Evolutionary conservation across 2,797 vertebrate species (phyloP).

Genomic region (Gobio occitaniae): DNA sequence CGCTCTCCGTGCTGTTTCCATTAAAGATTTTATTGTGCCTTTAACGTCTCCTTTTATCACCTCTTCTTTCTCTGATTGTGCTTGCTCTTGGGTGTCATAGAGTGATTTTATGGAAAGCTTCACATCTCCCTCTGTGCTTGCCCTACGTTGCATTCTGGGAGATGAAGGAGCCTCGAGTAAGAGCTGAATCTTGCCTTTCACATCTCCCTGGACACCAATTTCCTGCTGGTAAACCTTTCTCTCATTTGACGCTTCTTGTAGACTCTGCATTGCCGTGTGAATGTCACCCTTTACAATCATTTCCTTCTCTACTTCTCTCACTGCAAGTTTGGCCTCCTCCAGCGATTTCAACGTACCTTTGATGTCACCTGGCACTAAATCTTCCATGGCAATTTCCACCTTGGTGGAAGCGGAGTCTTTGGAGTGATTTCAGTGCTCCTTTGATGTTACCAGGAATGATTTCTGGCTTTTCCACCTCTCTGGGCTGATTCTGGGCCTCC

Average conservation of each 20-base stretch:
- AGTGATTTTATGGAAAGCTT: conserved; percentile 81
- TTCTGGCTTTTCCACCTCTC: conserved; percentile 83
- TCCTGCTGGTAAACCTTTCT: conserved; percentile 74
- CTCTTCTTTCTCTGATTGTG: conserved; percentile 77
- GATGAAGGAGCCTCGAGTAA: conserved; percentile 77
- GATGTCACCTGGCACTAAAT: conserved; percentile 86
- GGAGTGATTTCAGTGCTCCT: conserved; percentile 83
- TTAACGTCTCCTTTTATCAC: conserved; percentile 82
- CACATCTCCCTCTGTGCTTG: conserved; percentile 68
- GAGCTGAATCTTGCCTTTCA: conserved; percentile 80
- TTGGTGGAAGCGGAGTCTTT: conserved; percentile 83
- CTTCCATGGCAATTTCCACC: conserved; percentile 80
- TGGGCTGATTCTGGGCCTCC: conserved; percentile 77
- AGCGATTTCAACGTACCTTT: conserved; percentile 85
- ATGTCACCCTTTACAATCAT: conserved; percentile 78
- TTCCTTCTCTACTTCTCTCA: conserved; percentile 81
- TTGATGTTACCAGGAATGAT: conserved; percentile 85
- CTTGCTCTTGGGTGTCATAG: conserved; percentile 77
- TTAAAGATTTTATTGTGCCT: conserved; percentile 81
- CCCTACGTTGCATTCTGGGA: conserved; percentile 73
- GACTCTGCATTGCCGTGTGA: conserved; percentile 74
- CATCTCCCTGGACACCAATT: conserved; percentile 76
- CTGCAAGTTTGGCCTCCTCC: conserved; percentile 78
- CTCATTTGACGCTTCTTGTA: conserved; percentile 77
- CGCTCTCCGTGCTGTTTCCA: conserved; percentile 80